Evolutionary conservation across 1,140 invertebrate species (phyloP).

Genomic region (Papilio xuthus): DNA sequence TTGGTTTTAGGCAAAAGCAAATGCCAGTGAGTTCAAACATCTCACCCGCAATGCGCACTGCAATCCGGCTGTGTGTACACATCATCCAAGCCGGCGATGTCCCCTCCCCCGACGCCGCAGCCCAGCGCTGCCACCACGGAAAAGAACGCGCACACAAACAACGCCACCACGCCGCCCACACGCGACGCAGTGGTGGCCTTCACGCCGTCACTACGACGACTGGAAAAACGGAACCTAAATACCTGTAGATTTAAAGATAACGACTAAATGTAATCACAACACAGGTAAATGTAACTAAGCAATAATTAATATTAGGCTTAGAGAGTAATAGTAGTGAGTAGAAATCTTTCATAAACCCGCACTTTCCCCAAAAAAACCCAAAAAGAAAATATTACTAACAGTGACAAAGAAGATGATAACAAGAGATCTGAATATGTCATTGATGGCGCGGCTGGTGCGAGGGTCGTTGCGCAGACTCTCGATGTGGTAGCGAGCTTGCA

Average conservation of each 20-base stretch:
- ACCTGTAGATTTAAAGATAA: conserved; percentile 49
- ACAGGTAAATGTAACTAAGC: not conserved
- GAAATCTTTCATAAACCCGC: too few species aligned
- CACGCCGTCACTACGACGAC: conserved; percentile 64
- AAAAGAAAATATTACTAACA: conserved; percentile 48
- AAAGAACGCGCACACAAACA: conserved; percentile 58
- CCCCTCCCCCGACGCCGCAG: conserved; percentile 46
- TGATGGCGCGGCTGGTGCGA: conserved; percentile 55
- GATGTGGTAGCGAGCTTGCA: conserved; percentile 67
- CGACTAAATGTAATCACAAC: not conserved
- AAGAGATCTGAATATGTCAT: conserved; percentile 66
- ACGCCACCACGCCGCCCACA: conserved; percentile 57
- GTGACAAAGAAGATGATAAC: conserved; percentile 73
- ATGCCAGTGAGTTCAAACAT: not conserved
- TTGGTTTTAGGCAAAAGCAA: too few species aligned
- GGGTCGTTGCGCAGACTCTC: conserved; percentile 60
- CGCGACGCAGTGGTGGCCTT: conserved; percentile 63
- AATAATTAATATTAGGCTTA: too few species aligned
- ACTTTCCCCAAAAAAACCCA: too few species aligned
- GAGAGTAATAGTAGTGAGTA: too few species aligned
- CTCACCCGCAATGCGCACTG: conserved; percentile 57
- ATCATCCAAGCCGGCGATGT: conserved; percentile 46
- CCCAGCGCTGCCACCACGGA: conserved; percentile 48
- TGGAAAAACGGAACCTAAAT: conserved; percentile 71
- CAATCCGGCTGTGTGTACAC: conserved; percentile 54